Evolutionary conservation across 2,797 vertebrate genomes (phyloP).

Genomic region (Tarsius wallacei): DNA sequence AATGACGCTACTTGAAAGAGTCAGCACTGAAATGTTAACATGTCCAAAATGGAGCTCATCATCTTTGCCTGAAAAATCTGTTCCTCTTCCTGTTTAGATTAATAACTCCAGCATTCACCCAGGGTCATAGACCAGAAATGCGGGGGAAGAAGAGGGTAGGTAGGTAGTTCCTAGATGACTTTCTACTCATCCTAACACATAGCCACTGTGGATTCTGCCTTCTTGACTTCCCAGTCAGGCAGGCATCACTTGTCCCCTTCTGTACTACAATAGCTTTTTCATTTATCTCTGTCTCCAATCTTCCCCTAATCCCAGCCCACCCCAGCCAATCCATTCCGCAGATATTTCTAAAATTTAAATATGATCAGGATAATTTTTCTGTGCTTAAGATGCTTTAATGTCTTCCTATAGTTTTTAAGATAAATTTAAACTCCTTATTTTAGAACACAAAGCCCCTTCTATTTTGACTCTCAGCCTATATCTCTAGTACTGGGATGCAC

Average conservation of each 20-base stretch:
- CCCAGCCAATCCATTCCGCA: background rate
- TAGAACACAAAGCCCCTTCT: slow-evolving; percentile 15
- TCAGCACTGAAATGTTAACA: background rate
- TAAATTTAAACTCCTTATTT: slow-evolving; percentile 63
- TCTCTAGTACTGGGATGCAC: slow-evolving; percentile 5
- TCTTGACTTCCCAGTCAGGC: background rate
- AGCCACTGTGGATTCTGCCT: background rate
- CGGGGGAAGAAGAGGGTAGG: background rate
- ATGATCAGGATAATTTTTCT: background rate
- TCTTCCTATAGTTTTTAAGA: background rate
- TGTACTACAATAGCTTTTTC: background rate
- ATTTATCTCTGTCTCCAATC: background rate
- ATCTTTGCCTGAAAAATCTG: background rate
- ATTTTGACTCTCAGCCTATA: slow-evolving; percentile 4
- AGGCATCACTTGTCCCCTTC: background rate
- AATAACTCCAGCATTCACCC: background rate
- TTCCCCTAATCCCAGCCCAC: background rate
- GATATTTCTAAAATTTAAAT: slow-evolving; percentile 48
- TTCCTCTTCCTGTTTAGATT: background rate
- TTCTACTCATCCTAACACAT: background rate
- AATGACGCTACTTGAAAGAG: background rate
- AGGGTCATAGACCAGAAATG: background rate
- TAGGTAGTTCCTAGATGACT: background rate
- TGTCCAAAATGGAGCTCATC: background rate
- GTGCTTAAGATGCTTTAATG: background rate